phyloP scores from a whole-genome alignment of 2,113 vertebrate species.

The rat (Rattus norvegicus) region DNA sequence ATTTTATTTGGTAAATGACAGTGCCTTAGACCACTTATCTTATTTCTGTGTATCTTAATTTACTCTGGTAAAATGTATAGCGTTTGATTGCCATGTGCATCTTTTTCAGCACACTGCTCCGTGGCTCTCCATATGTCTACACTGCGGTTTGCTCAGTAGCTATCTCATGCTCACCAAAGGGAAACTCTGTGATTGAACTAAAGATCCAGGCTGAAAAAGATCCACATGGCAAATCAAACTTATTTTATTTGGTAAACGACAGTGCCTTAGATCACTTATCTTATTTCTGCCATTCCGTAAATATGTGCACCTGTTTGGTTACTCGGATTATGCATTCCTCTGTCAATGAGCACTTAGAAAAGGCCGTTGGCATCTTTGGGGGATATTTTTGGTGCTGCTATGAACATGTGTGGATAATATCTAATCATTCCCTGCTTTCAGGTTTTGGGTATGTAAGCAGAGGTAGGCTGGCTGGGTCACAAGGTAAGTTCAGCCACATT shows the following conservation, averaged over 20 bases:
- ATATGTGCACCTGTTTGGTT: neutral
- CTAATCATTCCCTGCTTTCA: neutral
- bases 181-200: neutral
- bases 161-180: neutral
- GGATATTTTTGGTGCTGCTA: neutral
- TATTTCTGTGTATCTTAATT: neutral
- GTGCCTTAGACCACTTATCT: neutral
- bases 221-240: too few relatives aligned
- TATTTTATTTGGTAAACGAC: too few relatives aligned
- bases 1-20: slow-evolving; percentile 4
- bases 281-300: neutral
- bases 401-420: neutral
- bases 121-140: neutral
- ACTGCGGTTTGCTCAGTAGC: neutral
- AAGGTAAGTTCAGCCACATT: neutral
- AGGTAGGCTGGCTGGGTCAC: neutral
- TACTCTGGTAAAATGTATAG: neutral
- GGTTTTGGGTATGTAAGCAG: neutral
- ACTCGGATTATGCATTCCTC: neutral
- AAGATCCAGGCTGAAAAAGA: too few relatives aligned
- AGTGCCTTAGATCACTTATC: too few relatives aligned
- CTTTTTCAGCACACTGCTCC: neutral
- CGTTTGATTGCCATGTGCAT: neutral
- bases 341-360: neutral
- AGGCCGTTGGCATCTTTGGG: neutral